These are phyloP conservation scores for Pristiophorus japonicus DNA, from an alignment of 2,113 vertebrate species.

Conservation along the genomic window DNA sequence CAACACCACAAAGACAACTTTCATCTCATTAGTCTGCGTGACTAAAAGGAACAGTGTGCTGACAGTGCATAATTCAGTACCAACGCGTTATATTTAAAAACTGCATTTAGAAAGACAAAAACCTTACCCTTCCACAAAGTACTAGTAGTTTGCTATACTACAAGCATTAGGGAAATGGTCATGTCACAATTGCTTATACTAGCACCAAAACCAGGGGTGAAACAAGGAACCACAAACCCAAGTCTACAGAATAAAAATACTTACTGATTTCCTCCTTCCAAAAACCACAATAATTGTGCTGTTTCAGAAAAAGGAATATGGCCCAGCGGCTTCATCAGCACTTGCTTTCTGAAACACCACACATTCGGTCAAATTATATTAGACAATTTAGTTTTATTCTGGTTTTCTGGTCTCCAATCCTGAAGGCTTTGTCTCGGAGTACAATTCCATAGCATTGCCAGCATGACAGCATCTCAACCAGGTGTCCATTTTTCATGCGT, in stretches of 20 bases:
- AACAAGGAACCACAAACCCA: not conserved
- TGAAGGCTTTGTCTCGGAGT: not conserved
- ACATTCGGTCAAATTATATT: not conserved
- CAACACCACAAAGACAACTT: not conserved
- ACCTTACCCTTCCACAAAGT: not conserved
- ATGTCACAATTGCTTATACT: not conserved
- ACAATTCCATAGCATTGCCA: not conserved
- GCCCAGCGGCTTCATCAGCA: not conserved
- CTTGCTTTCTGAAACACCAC: not conserved
- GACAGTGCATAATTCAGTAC: not conserved
- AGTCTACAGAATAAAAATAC: not conserved
- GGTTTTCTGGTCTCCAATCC: not conserved
- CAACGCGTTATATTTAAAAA: not conserved
- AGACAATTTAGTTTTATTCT: not conserved
- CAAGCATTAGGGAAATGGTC: not conserved
- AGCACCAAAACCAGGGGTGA: not conserved
- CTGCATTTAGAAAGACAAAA: not conserved
- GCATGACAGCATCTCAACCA: not conserved
- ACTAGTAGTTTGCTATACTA: not conserved
- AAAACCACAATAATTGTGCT: not conserved
- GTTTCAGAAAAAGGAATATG: not conserved
- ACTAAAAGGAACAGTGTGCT: not conserved
- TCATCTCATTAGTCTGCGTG: not conserved
- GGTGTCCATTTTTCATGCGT: not conserved
- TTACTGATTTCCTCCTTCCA: not conserved